phyloP scores from a whole-genome alignment of 2,113 vertebrate genomes.

The Prinia subflava region DNA sequence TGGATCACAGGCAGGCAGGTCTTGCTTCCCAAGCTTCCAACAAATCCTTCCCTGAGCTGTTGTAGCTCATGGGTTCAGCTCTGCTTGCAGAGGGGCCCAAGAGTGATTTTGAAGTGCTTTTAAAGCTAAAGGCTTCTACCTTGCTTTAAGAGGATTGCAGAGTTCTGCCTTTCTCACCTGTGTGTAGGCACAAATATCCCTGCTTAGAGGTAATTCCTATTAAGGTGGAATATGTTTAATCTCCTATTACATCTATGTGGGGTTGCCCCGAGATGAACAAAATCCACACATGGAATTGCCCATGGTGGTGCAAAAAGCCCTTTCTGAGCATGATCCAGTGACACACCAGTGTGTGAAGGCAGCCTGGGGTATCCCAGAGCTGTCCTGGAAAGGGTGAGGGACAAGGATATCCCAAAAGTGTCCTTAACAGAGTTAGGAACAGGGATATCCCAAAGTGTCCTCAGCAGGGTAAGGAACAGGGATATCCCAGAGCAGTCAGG shows the following conservation, averaged over 20 bases:
- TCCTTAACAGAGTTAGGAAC: no score
- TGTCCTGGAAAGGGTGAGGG: background rate
- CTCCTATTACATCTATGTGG: accelerated
- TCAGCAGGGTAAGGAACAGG: background rate
- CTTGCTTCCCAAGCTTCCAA: background rate
- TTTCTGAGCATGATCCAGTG: background rate
- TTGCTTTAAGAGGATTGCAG: background rate
- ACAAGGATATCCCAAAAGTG: background rate
- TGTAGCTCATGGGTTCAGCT: background rate
- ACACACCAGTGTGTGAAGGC: background rate
- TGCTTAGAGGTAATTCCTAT: background rate
- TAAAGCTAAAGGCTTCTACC: background rate
- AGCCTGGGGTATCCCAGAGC: background rate
- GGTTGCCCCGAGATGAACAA: background rate
- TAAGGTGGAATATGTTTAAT: background rate
- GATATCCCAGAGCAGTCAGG: background rate
- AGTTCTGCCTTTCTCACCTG: background rate
- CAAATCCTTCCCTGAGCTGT: background rate
- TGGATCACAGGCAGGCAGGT: background rate
- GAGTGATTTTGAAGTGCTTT: background rate
- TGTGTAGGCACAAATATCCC: background rate
- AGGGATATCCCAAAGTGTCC: no score
- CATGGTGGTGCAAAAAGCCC: background rate
- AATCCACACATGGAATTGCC: accelerated
- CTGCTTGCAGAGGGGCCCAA: background rate